These are phyloP conservation scores for Phataginus tetradactyla DNA, from an alignment of 2,797 vertebrate species.

Conservation along the genomic window DNA sequence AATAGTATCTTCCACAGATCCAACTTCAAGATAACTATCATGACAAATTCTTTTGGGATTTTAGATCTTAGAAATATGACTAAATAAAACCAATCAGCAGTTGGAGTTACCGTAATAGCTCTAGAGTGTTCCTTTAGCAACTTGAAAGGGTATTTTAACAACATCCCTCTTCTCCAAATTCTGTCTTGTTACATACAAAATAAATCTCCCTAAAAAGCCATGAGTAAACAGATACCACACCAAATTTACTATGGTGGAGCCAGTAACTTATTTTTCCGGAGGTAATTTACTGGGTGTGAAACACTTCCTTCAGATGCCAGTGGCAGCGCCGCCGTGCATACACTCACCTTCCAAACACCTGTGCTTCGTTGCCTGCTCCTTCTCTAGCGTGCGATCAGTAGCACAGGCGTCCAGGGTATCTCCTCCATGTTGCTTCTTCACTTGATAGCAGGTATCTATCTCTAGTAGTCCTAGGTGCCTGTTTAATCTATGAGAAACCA, in stretches of 20 bases:
- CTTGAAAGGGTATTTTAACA: background rate
- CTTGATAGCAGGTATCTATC: background rate
- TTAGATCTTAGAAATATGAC: slow-evolving; percentile 39
- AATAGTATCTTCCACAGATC: background rate
- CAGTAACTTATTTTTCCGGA: background rate
- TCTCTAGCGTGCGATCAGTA: background rate
- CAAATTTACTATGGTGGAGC: background rate
- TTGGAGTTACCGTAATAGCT: background rate
- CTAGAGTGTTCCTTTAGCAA: background rate
- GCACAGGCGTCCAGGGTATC: background rate
- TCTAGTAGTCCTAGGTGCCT: background rate
- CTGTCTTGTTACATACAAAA: slow-evolving; percentile 10
- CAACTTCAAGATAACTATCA: slow-evolving; percentile 40
- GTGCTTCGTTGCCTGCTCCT: background rate
- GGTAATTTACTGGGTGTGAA: background rate
- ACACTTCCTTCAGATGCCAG: background rate
- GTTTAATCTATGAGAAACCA: slow-evolving; percentile 6
- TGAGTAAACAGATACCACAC: background rate
- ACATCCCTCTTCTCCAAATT: background rate
- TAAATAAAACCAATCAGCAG: slow-evolving; percentile 19
- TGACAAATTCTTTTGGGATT: background rate
- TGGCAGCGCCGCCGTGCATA: background rate
- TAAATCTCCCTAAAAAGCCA: slow-evolving; percentile 11
- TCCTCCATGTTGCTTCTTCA: background rate
- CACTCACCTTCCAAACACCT: background rate